phyloP scores from a whole-genome alignment of 1,140 invertebrate genomes.

The Bombus sylvicola region DNA sequence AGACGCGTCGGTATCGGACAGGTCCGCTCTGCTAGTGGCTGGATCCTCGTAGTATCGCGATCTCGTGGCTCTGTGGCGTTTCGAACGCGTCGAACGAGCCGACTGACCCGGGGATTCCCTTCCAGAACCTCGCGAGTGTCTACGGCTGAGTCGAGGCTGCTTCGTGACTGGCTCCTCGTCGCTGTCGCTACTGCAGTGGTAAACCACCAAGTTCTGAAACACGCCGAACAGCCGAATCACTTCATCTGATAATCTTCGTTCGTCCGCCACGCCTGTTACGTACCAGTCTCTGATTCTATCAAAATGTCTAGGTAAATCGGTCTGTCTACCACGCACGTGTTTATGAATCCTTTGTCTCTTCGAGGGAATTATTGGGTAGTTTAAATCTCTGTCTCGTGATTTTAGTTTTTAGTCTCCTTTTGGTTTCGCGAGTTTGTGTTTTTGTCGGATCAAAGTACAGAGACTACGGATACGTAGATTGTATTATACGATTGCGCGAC shows the following conservation, averaged over 20 bases:
- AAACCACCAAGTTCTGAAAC: constrained; percentile 75
- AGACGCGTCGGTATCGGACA: constrained; percentile 79
- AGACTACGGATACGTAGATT: no score
- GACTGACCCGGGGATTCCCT: constrained; percentile 69
- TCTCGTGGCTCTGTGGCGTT: constrained; percentile 62
- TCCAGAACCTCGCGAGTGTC: constrained; percentile 74
- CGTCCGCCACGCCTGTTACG: neutral
- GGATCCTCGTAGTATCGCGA: constrained; percentile 56
- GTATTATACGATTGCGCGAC: no score
- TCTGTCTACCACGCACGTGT: no score
- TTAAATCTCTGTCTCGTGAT: no score
- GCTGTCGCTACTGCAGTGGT: constrained; percentile 78
- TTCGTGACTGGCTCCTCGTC: constrained; percentile 89
- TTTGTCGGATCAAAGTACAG: no score
- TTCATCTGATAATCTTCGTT: constrained; percentile 26
- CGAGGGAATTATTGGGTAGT: no score
- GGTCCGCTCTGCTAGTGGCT: constrained; percentile 62
- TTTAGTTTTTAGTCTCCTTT: no score
- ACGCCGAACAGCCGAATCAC: constrained; percentile 43
- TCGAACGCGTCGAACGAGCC: constrained; percentile 62
- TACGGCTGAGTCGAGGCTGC: constrained; percentile 84
- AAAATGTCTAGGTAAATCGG: neutral
- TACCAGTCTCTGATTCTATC: neutral
- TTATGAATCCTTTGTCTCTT: no score
- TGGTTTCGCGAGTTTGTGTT: no score